Conservation (phyloP, 2,113 vertebrate genomes). For the Muscicapa adusta region DNA sequence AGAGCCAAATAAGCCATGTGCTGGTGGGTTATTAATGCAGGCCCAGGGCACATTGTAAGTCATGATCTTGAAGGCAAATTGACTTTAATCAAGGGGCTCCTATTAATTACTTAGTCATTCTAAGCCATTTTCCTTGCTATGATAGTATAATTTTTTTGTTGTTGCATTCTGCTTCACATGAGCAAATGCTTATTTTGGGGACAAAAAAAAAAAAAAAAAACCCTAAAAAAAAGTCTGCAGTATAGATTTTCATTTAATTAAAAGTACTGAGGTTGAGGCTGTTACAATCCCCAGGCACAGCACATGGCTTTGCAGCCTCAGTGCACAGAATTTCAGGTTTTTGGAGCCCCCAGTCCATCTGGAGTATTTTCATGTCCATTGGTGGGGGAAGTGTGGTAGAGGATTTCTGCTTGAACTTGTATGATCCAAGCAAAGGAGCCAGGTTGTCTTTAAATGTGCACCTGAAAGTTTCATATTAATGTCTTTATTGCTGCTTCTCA, state of each 20-base stretch:
- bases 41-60: conserved; percentile 47
- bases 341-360: background rate
- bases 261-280: background rate
- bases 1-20: conserved; percentile 39
- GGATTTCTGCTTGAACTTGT: background rate
- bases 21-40: conserved; percentile 51
- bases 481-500: background rate
- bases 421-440: background rate
- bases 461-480: background rate
- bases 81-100: conserved; percentile 61
- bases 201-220: background rate
- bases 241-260: background rate
- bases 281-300: background rate
- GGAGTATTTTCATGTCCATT: background rate
- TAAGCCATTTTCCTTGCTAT: background rate
- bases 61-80: conserved; percentile 60
- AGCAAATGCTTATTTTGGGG: background rate
- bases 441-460: background rate
- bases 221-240: background rate
- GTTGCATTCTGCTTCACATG: background rate
- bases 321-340: background rate
- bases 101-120: conserved; percentile 59
- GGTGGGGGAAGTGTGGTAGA: background rate
- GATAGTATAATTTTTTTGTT: background rate
- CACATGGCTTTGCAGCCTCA: background rate